These are phyloP conservation scores for Notarius quadriscutis DNA, from an alignment of 2,113 vertebrate species.

Conservation along the genomic window DNA sequence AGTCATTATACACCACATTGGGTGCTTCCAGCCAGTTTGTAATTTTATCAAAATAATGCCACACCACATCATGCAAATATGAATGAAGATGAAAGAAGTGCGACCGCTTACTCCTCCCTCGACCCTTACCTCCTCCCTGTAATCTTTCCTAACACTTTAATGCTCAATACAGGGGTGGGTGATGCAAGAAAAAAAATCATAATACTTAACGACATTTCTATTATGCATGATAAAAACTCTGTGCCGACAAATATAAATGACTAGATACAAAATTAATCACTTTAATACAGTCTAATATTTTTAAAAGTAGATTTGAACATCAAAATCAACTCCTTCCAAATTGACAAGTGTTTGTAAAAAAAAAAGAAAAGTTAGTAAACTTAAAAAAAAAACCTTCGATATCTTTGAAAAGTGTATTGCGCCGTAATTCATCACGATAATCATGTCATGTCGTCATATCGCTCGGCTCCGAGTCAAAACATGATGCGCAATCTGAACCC, in stretches of 20 bases:
- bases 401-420: background rate
- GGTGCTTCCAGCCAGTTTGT: background rate
- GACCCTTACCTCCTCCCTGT: background rate
- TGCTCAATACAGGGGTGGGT: background rate
- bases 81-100: background rate
- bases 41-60: background rate
- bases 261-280: accelerated
- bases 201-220: background rate
- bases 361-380: background rate
- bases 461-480: background rate
- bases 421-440: background rate
- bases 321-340: background rate
- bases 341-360: background rate
- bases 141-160: background rate
- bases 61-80: background rate
- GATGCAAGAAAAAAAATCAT: background rate
- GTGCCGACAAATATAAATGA: background rate
- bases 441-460: background rate
- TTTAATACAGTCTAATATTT: background rate
- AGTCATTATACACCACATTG: background rate
- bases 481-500: background rate
- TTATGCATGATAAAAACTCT: background rate
- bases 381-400: background rate
- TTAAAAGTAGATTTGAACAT: background rate
- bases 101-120: background rate